These are phyloP conservation scores for Cyprinodon variegatus DNA, from an alignment of 2,113 vertebrate species.

Conservation along the genomic window DNA sequence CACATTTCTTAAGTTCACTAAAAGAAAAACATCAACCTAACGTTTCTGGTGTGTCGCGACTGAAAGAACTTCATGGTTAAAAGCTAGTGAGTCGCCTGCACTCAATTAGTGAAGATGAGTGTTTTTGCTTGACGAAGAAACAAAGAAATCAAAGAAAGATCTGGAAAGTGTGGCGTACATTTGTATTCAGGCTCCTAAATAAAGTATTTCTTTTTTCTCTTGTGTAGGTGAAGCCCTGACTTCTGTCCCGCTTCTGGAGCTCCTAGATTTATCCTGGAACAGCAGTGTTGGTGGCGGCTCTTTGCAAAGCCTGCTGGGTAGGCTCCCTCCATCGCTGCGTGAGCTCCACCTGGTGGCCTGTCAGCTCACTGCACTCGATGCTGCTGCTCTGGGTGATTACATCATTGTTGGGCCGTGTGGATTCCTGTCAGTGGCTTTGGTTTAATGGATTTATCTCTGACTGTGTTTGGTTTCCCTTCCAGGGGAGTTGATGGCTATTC, in stretches of 20 bases:
- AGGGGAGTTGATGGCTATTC: conserved; percentile 74
- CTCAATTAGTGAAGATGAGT: no score
- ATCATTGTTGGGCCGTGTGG: neutral
- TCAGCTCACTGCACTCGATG: conserved; percentile 81
- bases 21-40: no score
- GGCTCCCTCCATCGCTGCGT: conserved; percentile 73
- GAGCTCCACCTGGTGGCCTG: conserved; percentile 85
- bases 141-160: neutral
- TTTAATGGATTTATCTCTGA: neutral
- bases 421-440: neutral
- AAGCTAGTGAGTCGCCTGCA: no score
- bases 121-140: no score
- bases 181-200: neutral
- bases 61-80: no score
- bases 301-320: conserved; percentile 79
- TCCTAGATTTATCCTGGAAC: conserved; percentile 92
- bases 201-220: neutral
- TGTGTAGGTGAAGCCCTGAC: conserved; percentile 81
- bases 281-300: conserved; percentile 80
- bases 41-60: no score
- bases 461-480: neutral
- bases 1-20: no score
- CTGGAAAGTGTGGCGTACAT: neutral
- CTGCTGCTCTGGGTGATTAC: conserved; percentile 77
- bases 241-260: conserved; percentile 79